Evolutionary conservation across 2,113 vertebrate species (phyloP), one percentile per base, ranked within the genome.

Genomic region (Ammodytes dubius): DNA sequence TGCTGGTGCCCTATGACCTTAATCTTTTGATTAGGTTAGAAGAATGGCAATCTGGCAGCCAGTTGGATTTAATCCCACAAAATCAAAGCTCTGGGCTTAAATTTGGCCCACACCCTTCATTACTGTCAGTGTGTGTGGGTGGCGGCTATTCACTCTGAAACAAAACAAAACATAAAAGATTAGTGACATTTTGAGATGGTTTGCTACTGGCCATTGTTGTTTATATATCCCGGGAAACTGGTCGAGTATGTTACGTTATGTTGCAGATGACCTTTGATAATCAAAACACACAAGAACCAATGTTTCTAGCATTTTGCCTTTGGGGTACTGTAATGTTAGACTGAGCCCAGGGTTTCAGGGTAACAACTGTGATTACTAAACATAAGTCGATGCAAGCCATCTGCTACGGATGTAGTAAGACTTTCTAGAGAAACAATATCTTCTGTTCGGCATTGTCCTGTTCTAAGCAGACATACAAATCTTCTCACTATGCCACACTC

Each of bases 1-100:
- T 27, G 54, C 69, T 56, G 2, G 54, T 73, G 76, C 7, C 83
- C 70, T 74, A 6, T 77, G 82, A 52, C 70, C 82, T 81, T 92
- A 92, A 94, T 92, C 92, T 87, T 85, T 91, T 94, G 87, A 94
- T 94, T 91, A 92, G 92, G 79, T 68, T 70, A 56, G 76, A 93
- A 90, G 82, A 88, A 88, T 72, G 40, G 73, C 86, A 88, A 86
- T 91, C 87, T 89, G 88, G 84, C 84, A 86, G 83, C 84, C 82
- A 57, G 67, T 81, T 61, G 40, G 68, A 45, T 77, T 86, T 90
- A 92, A 92, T 92, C 81, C 71, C 76, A 71, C 79, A 57, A 83
- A 91, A 92, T 93, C 89, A 92, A 92, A 92, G 88, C 90, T 74
- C 52, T 3, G 40, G 79, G 60, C 8, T 88, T 88, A 82, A 77